Conservation (phyloP, 2,888 invertebrate species). For the Punctoribates punctum region DNA sequence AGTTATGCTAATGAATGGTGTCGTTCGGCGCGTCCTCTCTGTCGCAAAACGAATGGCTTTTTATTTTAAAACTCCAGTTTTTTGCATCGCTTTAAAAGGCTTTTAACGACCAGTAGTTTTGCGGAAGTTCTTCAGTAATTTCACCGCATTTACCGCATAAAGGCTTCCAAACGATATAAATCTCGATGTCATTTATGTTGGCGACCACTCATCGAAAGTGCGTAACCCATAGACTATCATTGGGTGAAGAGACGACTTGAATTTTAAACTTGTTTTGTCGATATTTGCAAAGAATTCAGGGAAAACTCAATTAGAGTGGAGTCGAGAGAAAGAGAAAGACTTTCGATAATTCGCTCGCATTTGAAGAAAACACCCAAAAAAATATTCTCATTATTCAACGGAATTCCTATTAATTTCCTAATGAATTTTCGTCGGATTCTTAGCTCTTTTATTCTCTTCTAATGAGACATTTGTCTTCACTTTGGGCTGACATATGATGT, state of each 20-base stretch:
- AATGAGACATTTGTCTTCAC: neutral
- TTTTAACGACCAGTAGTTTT: neutral
- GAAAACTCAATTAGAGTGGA: neutral
- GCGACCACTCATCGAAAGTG: constrained; percentile 8
- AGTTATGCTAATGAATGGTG: too few species aligned
- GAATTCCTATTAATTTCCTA: too few species aligned
- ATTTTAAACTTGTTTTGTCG: neutral
- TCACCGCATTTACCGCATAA: neutral
- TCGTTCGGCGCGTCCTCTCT: too few species aligned
- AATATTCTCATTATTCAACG: neutral
- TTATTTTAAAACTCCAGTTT: too few species aligned
- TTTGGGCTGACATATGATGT: neutral
- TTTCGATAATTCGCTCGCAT: neutral
- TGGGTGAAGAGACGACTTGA: too few species aligned
- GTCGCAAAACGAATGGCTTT: too few species aligned
- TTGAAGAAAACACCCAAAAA: neutral
- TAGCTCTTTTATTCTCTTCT: too few species aligned
- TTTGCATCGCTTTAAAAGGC: too few species aligned
- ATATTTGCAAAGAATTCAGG: neutral
- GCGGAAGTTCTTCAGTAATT: neutral
- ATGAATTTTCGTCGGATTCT: too few species aligned
- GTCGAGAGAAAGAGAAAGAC: neutral
- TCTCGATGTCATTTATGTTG: constrained; percentile 10
- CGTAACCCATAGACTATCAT: neutral
- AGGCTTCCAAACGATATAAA: neutral